Evolutionary conservation across 2,113 vertebrate species (phyloP), one percentile per base, ranked within the genome.

Genomic region (Regulus satrapa): DNA sequence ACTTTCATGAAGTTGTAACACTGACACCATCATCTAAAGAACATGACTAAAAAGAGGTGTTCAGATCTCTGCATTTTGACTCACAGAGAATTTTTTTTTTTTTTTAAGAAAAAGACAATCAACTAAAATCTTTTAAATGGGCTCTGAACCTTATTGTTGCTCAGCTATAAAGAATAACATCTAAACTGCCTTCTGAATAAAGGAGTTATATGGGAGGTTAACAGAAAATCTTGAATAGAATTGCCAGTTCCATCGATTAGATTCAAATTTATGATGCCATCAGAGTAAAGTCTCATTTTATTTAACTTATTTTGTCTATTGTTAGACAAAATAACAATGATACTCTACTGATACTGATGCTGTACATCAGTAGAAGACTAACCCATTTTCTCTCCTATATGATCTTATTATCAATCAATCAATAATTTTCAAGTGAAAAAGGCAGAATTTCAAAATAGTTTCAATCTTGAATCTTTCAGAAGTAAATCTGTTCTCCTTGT

Each of bases 141-240:
- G 4, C 12, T 87, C 40, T 72, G 78, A 41, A 67, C 34, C 36
- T 54, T 84, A 87, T 91, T 5, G 34, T 73, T 85, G 20, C 16
- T 82, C 91, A 89, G 58, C 23, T 95, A 52, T 51, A 85, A 85
- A 89, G 46, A 73, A 86, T 51, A 91, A 31, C 25, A 86, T 67
- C 76, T 45, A 76, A 92, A 83, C 58, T 64, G 34, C 55, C 74
- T 95, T 93, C 64, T 95, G 72, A 63, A 92, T 96, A 80, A 95
- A 91, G 56, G 29, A 92, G 8, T 95, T 93, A 80, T 90, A 72
- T 59, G 67, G 68, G 41, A 94, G 40, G n/a, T 84, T 97, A 97
- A 95, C 49, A 92, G 74, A 95, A 95, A 68, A 84, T 64, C 66
- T 91, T 93, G 51, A 97, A 82, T 95, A 46, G 48, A 96, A 91